phyloP scores from a whole-genome alignment of 2,888 invertebrate genomes.

The Oligia fasciuncula region DNA sequence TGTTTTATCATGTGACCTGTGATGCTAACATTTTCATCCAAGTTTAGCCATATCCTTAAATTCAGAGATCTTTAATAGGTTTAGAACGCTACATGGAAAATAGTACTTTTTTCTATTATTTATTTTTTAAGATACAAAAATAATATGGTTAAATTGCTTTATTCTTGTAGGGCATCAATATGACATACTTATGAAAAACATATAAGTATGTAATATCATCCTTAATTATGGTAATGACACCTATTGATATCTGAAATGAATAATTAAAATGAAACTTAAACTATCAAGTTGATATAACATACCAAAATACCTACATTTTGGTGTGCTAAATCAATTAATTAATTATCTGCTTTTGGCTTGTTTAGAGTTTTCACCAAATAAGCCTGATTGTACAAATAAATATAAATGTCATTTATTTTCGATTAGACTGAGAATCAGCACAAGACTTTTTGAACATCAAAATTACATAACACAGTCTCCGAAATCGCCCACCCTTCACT shows the following conservation, averaged over 20 bases:
- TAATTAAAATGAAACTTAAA: background rate
- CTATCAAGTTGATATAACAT: background rate
- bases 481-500: background rate
- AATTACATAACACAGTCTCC: background rate
- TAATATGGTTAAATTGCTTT: background rate
- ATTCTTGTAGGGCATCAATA: background rate
- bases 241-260: background rate
- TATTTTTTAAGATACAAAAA: background rate
- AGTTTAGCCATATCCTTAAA: background rate
- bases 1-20: background rate
- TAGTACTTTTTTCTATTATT: too few species aligned
- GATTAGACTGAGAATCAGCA: background rate
- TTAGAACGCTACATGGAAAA: background rate
- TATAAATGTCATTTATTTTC: background rate
- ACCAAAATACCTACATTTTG: background rate
- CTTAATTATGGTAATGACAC: background rate
- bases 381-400: background rate
- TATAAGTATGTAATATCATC: background rate
- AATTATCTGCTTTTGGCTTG: background rate
- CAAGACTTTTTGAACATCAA: background rate
- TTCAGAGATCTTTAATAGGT: background rate
- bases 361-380: background rate
- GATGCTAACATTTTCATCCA: background rate
- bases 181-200: background rate
- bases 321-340: background rate